Base-by-base conservation (phyloP, 2,888 invertebrate genomes). In the Trissolcus japonicus region DNA sequence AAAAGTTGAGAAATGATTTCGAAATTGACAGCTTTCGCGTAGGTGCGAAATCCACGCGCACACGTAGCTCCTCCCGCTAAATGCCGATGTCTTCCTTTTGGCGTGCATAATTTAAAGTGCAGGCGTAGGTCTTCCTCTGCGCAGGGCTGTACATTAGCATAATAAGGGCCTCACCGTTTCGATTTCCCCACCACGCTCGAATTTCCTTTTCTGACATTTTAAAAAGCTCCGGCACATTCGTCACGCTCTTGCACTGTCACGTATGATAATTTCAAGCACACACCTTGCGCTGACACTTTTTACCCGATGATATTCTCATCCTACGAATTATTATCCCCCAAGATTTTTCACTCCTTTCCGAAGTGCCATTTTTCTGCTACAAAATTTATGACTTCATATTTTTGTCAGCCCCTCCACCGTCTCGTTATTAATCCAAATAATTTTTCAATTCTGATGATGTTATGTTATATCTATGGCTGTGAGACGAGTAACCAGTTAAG, bases 51-150 rank as follows among this genome's bases (percentile, higher is more conserved):
- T 78, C 62, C 72, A 68, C 79, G 66, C 75, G 72, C 61, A 79
- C 76, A 81, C 81, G 81, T 35, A 25, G n/a, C n/a, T 6, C 0
- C 25, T 35, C 81, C 80, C 77, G 82, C 82, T 80, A 82, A 85
- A 85, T 82, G 82, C 83, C 82, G 81, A 83, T 82, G 81, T 81
- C 83, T 83, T 84, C 81, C 81, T 79, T 76, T 57, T 71, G n/a
- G n/a, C n/a, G n/a, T 79, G 79, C 74, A 76, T 79, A 71, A 79
- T 79, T 74, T 74, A 79, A 79, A 68, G 74, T 69, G 43, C 59
- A 48, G 50, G 53, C 60, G 74, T 68, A 74, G 76, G 59, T 50
- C 55, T 40, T 56, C 67, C 35, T 76, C 48, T 56, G 9, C 17
- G 21, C 78, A 77, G 72, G 77, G 68, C 72, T 51, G 77, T 65